Percentiles rank a stretch among this genome's conserved stretches.
phyloP scores from a whole-genome alignment of 2,797 vertebrate genomes.

The Catamblyrhynchus diadema region DNA sequence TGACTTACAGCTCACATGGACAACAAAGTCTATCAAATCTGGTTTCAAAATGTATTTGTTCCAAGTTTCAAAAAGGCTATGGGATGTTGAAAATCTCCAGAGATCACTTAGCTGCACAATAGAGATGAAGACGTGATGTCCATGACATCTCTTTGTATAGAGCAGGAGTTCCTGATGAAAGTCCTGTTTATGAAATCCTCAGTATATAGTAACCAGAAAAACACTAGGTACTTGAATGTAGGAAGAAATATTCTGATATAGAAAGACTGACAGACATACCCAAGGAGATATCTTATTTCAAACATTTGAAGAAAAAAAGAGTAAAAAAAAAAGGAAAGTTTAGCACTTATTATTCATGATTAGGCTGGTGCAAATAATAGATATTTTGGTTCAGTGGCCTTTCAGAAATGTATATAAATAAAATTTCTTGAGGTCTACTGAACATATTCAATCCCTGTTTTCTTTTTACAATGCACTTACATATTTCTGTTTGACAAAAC shows the following conservation, averaged over 20 bases:
- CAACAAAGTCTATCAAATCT: background rate
- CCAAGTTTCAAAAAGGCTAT: background rate
- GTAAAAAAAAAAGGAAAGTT: background rate
- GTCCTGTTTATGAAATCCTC: background rate
- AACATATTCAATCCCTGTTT: background rate
- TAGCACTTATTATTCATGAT: background rate
- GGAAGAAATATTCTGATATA: background rate
- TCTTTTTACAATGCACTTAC: background rate
- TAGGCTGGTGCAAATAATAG: background rate
- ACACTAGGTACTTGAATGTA: background rate
- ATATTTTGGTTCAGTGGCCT: background rate
- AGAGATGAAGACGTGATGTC: background rate
- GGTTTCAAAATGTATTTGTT: background rate
- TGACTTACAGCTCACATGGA: background rate
- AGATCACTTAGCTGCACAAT: background rate
- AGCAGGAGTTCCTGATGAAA: background rate
- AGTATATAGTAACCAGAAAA: background rate
- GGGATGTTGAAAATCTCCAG: background rate
- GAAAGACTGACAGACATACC: background rate
- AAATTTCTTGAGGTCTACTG: background rate
- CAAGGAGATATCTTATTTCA: background rate
- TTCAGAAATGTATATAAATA: background rate
- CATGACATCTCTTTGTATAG: background rate
- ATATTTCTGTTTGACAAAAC: slow-evolving; percentile 7
- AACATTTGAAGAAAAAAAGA: background rate